phyloP scores from a whole-genome alignment of 2,888 invertebrate genomes.

The Allacma fusca region DNA sequence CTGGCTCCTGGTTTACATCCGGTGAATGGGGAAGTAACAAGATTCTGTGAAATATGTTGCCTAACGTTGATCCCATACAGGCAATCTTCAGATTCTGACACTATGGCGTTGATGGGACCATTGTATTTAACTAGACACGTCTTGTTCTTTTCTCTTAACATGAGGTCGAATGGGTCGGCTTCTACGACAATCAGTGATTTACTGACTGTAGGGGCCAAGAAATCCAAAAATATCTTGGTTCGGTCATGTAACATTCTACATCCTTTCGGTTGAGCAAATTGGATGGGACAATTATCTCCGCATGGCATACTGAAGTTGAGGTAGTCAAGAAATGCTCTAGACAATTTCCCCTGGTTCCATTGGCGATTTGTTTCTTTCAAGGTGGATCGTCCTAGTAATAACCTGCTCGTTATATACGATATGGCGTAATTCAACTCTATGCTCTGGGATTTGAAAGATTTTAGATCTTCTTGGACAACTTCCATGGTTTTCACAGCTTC shows the following conservation, averaged over 20 bases:
- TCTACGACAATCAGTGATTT: background rate
- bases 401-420: background rate
- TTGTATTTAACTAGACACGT: slow-evolving; percentile 21
- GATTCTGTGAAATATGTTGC: background rate
- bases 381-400: background rate
- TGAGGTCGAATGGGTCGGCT: slow-evolving; percentile 35
- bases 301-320: slow-evolving; percentile 31
- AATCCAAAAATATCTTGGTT: background rate
- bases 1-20: background rate
- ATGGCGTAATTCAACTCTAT: background rate
- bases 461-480: background rate
- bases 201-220: background rate
- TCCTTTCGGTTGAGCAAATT: background rate
- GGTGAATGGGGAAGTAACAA: background rate
- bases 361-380: background rate
- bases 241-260: background rate
- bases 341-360: slow-evolving; percentile 2
- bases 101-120: slow-evolving; percentile 11
- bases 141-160: background rate
- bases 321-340: background rate
- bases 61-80: background rate
- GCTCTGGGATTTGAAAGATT: background rate
- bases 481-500: background rate
- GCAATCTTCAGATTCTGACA: slow-evolving; percentile 17
- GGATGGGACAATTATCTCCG: slow-evolving; percentile 16